Conservation (phyloP, 2,113 vertebrate species). For the Alligator sinensis region DNA sequence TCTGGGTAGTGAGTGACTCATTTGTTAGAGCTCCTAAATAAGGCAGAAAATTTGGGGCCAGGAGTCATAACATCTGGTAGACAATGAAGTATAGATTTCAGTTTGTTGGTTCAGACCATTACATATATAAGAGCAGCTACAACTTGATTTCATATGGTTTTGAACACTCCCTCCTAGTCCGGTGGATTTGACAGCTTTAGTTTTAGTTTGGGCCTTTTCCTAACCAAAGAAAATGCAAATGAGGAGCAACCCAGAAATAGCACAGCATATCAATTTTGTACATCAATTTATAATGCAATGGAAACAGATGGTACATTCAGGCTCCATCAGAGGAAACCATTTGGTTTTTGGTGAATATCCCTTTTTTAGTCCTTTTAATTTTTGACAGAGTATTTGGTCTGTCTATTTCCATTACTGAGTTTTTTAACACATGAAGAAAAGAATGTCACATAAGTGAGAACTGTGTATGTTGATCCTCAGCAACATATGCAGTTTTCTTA, state of each 20-base stretch:
- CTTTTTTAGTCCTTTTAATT: neutral
- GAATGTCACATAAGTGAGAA: neutral
- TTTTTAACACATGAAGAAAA: slow-evolving; percentile 49
- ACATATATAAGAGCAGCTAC: slow-evolving; percentile 16
- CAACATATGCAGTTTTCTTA: neutral
- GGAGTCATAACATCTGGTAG: slow-evolving; percentile 10
- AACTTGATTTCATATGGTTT: neutral
- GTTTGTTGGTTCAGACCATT: neutral
- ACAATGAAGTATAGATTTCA: neutral
- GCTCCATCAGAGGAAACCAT: slow-evolving; percentile 33
- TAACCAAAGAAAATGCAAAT: slow-evolving; percentile 65
- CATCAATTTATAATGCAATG: slow-evolving; percentile 51
- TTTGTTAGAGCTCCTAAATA: neutral
- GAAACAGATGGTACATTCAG: slow-evolving; percentile 67
- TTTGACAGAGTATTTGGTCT: slow-evolving; percentile 22
- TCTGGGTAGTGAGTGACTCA: neutral
- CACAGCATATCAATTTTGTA: slow-evolving; percentile 35
- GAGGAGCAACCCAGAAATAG: slow-evolving; percentile 50
- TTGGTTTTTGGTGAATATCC: slow-evolving; percentile 31
- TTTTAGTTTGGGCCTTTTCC: slow-evolving; percentile 19
- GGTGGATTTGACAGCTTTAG: neutral
- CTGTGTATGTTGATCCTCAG: neutral
- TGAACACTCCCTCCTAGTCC: slow-evolving; percentile 4
- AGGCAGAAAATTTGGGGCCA: neutral
- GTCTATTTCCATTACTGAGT: slow-evolving; percentile 18